A percentile compares a stretch with the other conserved stretches of the same genome.
Conservation (phyloP, 2,113 vertebrate genomes). For the Mobula hypostoma region DNA sequence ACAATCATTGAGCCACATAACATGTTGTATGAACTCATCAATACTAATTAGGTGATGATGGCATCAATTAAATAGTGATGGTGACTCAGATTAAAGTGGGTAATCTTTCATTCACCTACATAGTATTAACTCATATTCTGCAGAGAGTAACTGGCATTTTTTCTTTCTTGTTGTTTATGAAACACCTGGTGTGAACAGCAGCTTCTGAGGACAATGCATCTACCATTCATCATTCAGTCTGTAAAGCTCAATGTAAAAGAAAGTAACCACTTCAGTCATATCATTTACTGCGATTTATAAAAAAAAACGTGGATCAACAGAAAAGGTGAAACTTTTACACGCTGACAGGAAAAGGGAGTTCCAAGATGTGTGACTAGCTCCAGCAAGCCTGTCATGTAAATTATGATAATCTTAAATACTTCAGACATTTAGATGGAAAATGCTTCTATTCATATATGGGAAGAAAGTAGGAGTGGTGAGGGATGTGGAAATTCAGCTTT, state of each 20-base stretch:
- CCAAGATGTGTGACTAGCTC: conserved; percentile 5
- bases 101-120: neutral
- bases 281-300: neutral
- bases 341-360: conserved; percentile 25
- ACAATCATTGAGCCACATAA: neutral
- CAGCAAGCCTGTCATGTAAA: conserved; percentile 23
- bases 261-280: conserved; percentile 28
- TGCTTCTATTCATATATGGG: conserved; percentile 39
- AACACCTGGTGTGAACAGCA: neutral
- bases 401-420: conserved; percentile 38
- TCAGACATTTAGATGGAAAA: conserved; percentile 40
- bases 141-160: neutral
- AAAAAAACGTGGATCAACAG: neutral
- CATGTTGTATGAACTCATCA: neutral
- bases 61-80: neutral
- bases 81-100: neutral
- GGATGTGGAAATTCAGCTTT: conserved; percentile 47
- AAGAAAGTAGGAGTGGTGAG: conserved; percentile 42
- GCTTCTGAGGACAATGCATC: conserved; percentile 2
- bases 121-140: neutral
- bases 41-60: neutral
- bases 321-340: conserved; percentile 15
- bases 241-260: neutral
- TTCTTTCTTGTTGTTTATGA: neutral
- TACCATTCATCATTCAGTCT: neutral